Base-by-base conservation (phyloP, 1,140 invertebrate species). In the Drosophila kohkoa region DNA sequence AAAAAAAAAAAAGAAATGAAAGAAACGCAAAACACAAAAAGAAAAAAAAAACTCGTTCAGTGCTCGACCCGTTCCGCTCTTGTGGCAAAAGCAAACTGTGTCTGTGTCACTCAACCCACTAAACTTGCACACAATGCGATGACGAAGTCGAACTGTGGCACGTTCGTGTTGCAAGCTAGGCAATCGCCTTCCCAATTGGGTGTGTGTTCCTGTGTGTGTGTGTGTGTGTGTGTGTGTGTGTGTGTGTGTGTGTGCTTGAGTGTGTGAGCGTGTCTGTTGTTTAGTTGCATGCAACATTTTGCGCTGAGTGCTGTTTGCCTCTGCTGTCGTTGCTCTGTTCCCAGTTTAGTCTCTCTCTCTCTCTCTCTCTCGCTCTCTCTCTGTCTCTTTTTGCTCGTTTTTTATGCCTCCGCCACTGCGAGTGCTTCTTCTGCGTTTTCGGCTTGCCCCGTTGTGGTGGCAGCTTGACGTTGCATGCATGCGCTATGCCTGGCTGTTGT, bases 31-130 rank as follows among this genome's bases (percentile, higher is more conserved):
- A 38, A 10, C 2, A 8, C 6, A 38, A 38, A 38, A 32, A 7
- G 30, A n/a, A 32, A 32, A 32, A 32, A 32, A 38, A 77, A 80
- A 80, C 75, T 76, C 68, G 82, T 87, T 88, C 51, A 69, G 45
- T n/a, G 35, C 16, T 54, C 65, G 71, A 55, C 71, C 57, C 74
- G 55, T 78, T 76, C 82, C 57, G 70, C 78, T 89, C 70, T 59
- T 58, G 75, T 79, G 70, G 64, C 81, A 89, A 81, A 89, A 66
- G 66, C 81, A 88, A 89, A 88, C 85, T 85, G 85, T 90, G 85
- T 90, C 86, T 89, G 85, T 89, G 85, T 89, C 85, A 89, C 85
- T 89, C 85, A 89, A 89, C 85, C 85, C 85, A 89, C 85, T 89
- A 89, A 89, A 89, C 85, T 88, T 81, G 85, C 81, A 76, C 77